Base-by-base conservation (phyloP, 1,140 invertebrate species). In the Drosophila takahashii region DNA sequence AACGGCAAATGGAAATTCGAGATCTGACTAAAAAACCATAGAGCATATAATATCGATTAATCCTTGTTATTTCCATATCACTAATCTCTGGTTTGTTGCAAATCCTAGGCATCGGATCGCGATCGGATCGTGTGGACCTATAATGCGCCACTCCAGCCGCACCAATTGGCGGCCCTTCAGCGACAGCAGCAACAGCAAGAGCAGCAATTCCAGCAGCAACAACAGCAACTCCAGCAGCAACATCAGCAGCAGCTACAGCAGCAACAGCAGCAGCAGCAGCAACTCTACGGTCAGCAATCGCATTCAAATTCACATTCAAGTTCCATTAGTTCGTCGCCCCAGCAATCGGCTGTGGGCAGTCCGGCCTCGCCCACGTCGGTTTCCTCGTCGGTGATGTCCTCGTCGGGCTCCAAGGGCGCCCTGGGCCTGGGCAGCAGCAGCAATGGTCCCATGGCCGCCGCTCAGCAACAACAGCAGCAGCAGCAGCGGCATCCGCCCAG, bases 51-150 rank as follows among this genome's bases (percentile, higher is more conserved):
- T 18, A 54, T 36, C 32, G 4, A 51, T 39, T 32, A 53, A 13
- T n/a, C 7, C 26, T 59, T 70, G 64, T 27, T 4, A 18, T 13
- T 53, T 27, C 18, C 7, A 10, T 9, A 0, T 39, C 34, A 62
- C 70, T 86, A 86, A 86, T 87, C 48, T 44, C 37, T 73, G 36
- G 26, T 64, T 45, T 81, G 26, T 76, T 41, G 42, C 18, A 42
- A 48, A 32, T 59, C 18, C 37, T 81, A 90, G 91, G 84, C 79
- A 51, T 92, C 91, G 52, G 91, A 91, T 90, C 89, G 91, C 54
- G 92, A 95, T 85, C 94, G 96, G 69, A 97, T 97, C 75, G 96
- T 97, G 11, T 97, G 97, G 97, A 97, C 96, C n/a, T 97, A 97
- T 93, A 97, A 98, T 93, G 96, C 96, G 26, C 96, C 96, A 11